Conservation (phyloP, 2,888 invertebrate genomes). For the Beris chalybata region DNA sequence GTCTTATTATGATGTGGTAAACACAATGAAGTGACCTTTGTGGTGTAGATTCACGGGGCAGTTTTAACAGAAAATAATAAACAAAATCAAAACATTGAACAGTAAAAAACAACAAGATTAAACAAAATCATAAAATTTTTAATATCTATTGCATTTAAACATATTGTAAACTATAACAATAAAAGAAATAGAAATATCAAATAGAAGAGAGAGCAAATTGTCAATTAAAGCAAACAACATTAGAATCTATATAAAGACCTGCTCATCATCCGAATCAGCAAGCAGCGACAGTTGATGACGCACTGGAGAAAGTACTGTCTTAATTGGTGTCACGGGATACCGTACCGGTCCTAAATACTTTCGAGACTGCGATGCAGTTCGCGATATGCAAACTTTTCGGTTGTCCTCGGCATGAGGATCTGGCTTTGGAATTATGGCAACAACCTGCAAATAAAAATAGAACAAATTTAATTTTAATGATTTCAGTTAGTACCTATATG, state of each 20-base stretch:
- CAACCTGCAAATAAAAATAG: conserved; percentile 34
- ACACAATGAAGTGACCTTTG: too few species aligned
- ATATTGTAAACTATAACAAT: too few species aligned
- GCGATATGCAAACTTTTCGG: conserved; percentile 60
- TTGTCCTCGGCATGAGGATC: conserved; percentile 17
- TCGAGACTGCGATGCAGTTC: conserved; percentile 63
- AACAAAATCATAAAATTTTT: too few species aligned
- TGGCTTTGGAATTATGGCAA: conserved; percentile 40
- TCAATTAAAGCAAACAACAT: neutral
- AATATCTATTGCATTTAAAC: too few species aligned
- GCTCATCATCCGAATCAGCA: conserved; percentile 62
- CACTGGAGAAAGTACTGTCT: conserved; percentile 39
- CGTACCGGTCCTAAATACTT: conserved; percentile 66
- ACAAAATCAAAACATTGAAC: too few species aligned
- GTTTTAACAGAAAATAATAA: too few species aligned
- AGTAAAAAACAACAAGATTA: too few species aligned
- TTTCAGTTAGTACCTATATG: neutral
- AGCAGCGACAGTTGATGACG: conserved; percentile 38
- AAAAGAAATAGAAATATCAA: too few species aligned
- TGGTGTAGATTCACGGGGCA: too few species aligned
- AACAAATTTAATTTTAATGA: neutral
- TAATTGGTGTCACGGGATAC: conserved; percentile 67
- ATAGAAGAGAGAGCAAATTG: too few species aligned
- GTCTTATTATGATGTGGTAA: too few species aligned
- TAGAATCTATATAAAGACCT: conserved; percentile 62